These are phyloP conservation scores for Brachypteracias leptosomus DNA, from an alignment of 2,113 vertebrate genomes.

Conservation along the genomic window DNA sequence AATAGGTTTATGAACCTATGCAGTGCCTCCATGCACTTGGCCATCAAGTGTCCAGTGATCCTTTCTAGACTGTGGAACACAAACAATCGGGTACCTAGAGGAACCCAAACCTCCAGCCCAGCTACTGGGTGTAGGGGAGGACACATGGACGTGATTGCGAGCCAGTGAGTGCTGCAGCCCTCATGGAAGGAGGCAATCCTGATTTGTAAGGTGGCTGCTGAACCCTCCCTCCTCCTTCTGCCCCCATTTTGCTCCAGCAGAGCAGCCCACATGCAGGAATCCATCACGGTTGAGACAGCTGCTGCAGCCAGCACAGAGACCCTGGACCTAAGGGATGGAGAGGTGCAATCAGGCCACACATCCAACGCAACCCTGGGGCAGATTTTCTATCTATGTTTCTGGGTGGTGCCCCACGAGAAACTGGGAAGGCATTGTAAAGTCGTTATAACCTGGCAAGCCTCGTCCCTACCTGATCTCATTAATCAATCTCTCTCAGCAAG, in stretches of 20 bases:
- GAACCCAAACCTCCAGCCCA: background rate
- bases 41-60: background rate
- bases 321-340: background rate
- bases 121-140: background rate
- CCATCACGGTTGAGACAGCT: background rate
- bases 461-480: background rate
- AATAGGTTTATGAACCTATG: background rate
- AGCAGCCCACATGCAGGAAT: accelerated
- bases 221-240: background rate
- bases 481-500: background rate
- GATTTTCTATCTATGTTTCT: background rate
- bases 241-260: background rate
- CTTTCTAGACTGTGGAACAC: background rate
- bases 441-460: background rate
- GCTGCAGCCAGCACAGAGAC: background rate
- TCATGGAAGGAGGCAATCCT: background rate
- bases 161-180: background rate
- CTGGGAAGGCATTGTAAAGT: background rate
- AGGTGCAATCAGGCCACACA: background rate
- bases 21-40: background rate
- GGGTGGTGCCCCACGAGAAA: background rate
- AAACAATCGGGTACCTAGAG: accelerated
- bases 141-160: accelerated
- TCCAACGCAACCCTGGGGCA: accelerated
- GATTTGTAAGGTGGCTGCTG: background rate